Evolutionary conservation across 1,140 invertebrate genomes (phyloP).

Genomic region (Drusus annulatus): DNA sequence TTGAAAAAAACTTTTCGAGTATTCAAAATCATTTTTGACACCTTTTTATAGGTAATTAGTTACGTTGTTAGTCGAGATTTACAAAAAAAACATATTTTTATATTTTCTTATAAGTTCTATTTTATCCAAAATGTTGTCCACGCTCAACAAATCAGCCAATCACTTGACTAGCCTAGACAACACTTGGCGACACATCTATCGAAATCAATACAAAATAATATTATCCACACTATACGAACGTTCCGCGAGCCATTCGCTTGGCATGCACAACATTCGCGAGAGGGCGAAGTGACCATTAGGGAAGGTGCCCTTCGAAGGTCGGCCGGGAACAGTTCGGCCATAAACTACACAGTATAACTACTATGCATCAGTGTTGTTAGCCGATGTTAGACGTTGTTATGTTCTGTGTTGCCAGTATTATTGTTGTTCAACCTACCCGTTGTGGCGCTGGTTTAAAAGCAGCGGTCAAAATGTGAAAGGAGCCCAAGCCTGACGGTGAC

Average conservation of each 20-base stretch:
- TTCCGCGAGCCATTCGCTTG: neutral
- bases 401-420: no score
- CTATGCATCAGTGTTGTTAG: neutral
- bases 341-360: neutral
- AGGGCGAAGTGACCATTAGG: constrained; percentile 21
- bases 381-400: neutral
- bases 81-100: neutral
- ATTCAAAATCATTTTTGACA: no score
- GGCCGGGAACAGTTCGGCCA: neutral
- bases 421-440: no score
- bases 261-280: neutral
- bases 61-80: no score
- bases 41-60: no score
- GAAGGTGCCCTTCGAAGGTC: constrained; percentile 20
- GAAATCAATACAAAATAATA: neutral
- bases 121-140: neutral
- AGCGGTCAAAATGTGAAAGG: no score
- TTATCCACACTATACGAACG: constrained; percentile 8
- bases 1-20: no score
- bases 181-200: neutral
- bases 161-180: neutral
- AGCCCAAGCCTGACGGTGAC: no score
- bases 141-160: neutral
- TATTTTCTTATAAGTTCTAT: neutral
- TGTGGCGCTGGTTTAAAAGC: no score